Conservation (phyloP, 2,888 invertebrate species). For the Furcula furcula region DNA sequence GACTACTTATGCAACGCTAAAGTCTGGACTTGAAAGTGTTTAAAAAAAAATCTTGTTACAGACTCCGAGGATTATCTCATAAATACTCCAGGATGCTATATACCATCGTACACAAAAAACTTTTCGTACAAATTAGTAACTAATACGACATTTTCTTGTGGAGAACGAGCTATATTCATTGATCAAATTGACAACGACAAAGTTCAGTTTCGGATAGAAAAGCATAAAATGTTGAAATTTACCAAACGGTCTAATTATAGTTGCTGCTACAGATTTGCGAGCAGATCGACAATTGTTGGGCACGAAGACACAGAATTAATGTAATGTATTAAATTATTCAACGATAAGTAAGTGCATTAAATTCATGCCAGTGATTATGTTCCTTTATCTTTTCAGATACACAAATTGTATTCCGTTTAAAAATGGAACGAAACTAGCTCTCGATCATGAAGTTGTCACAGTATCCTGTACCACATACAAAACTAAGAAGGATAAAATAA, state of each 20-base stretch:
- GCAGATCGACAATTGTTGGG: constrained; percentile 25
- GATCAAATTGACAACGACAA: constrained; percentile 25
- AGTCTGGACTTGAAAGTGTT: no score
- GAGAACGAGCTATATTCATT: constrained; percentile 40
- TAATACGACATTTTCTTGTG: constrained; percentile 31
- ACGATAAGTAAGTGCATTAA: no score
- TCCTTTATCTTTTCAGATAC: constrained; percentile 48
- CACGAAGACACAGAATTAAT: constrained; percentile 34
- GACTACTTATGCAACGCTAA: neutral
- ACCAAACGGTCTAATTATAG: constrained; percentile 20
- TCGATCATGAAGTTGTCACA: constrained; percentile 44
- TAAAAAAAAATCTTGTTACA: no score
- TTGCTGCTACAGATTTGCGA: constrained; percentile 50
- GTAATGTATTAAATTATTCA: no score
- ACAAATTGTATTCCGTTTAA: constrained; percentile 37
- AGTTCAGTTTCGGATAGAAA: constrained; percentile 39
- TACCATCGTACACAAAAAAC: constrained; percentile 50
- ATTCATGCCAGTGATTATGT: no score
- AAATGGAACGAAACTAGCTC: constrained; percentile 28
- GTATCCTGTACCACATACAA: constrained; percentile 36
- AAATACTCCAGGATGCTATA: constrained; percentile 51
- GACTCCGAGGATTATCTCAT: constrained; percentile 32
- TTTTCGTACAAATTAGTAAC: constrained; percentile 29
- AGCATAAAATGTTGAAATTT: constrained; percentile 28
- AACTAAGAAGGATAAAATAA: constrained; percentile 8